Conservation (phyloP, 2,888 invertebrate genomes). For the Diplolepis rosae region DNA sequence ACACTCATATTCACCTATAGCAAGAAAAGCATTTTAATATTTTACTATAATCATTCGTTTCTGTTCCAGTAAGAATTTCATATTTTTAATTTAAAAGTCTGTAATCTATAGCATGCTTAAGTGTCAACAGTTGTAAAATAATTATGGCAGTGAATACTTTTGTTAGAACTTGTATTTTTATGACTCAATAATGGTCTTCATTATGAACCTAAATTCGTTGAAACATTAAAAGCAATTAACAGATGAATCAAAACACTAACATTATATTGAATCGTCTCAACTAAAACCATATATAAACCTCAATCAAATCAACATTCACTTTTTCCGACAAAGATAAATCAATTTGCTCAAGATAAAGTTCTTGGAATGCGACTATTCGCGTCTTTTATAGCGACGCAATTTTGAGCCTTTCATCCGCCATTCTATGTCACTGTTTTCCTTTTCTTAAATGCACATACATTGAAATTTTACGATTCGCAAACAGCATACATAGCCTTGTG, state of each 20-base stretch:
- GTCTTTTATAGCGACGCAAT: neutral
- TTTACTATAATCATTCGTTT: too few relatives aligned
- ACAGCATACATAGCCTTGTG: neutral
- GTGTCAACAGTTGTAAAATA: too few relatives aligned
- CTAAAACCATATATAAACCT: neutral
- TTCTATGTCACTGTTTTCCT: neutral
- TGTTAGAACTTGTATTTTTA: neutral
- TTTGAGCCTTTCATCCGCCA: neutral
- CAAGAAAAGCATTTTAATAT: too few relatives aligned
- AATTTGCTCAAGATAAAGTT: slow-evolving; percentile 1
- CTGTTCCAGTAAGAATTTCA: too few relatives aligned
- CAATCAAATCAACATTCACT: neutral
- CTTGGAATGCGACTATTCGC: slow-evolving; percentile 1
- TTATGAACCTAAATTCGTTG: neutral
- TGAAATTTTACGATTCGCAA: slow-evolving; percentile 8
- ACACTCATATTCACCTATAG: too few relatives aligned
- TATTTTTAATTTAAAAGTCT: too few relatives aligned
- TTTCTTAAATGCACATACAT: neutral
- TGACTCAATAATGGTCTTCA: neutral
- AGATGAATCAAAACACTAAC: neutral
- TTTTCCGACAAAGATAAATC: slow-evolving; percentile 10
- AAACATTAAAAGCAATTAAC: neutral
- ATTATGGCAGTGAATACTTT: too few relatives aligned
- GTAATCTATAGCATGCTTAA: too few relatives aligned
- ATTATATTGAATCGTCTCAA: neutral